These are phyloP conservation scores for Amyelois transitella DNA, from an alignment of 1,140 invertebrate species.

Conservation along the genomic window DNA sequence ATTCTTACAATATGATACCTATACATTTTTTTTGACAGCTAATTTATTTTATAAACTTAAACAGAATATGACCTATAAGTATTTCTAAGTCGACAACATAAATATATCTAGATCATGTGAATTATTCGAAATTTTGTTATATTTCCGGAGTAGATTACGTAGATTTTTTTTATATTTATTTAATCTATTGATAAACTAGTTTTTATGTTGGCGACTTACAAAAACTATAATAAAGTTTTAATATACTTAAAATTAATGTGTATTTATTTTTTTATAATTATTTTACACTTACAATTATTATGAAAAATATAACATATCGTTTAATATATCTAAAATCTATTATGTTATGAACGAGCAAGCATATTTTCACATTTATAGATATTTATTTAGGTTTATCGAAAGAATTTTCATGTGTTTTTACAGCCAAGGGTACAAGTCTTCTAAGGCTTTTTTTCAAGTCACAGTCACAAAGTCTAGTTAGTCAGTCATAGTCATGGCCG, in stretches of 20 bases:
- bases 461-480: too few species aligned
- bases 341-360: background rate
- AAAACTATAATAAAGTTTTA: background rate
- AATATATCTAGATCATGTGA: background rate
- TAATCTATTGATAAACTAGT: too few species aligned
- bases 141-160: too few species aligned
- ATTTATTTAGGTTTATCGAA: too few species aligned
- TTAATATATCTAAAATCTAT: conserved; percentile 9
- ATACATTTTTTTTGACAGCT: too few species aligned
- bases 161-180: too few species aligned
- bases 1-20: too few species aligned
- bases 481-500: too few species aligned
- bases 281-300: conserved; percentile 24
- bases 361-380: background rate
- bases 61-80: background rate
- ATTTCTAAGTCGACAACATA: background rate
- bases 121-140: too few species aligned
- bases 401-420: too few species aligned
- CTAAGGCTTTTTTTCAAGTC: too few species aligned
- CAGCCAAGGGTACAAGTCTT: background rate
- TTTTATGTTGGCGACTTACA: background rate
- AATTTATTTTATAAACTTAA: background rate
- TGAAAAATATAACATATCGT: conserved; percentile 30
- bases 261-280: conserved; percentile 15
- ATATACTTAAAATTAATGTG: conserved; percentile 8